Conservation (phyloP, 2,797 vertebrate species). For the Liasis olivaceus region DNA sequence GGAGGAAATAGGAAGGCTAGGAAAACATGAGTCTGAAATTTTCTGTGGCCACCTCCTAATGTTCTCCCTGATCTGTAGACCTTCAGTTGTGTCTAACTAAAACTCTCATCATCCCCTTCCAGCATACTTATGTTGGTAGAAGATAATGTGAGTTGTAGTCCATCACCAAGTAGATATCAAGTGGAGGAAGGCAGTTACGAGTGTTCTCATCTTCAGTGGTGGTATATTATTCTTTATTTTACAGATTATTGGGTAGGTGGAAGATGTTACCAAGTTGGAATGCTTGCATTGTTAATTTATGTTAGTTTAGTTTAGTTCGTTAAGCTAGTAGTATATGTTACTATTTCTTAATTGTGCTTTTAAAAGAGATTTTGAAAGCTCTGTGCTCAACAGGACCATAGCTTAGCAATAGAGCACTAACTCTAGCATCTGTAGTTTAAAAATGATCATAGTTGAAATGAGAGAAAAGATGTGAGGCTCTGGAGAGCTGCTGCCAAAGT, state of each 20-base stretch:
- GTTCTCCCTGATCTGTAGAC: too few species aligned
- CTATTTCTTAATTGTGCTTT: not conserved
- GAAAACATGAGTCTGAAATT: not conserved
- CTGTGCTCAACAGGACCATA: not conserved
- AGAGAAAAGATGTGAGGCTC: not conserved
- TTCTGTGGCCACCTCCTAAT: not conserved
- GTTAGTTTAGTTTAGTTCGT: not conserved
- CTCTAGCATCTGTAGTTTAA: not conserved
- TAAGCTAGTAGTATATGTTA: not conserved
- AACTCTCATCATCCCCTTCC: not conserved
- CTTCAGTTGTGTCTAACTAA: not conserved
- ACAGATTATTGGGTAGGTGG: not conserved
- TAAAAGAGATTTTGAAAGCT: not conserved
- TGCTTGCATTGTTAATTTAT: not conserved
- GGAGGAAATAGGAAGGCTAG: too few species aligned
- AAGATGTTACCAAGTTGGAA: not conserved
- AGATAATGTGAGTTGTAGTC: not conserved
- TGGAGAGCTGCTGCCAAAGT: not conserved
- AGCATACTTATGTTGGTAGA: not conserved
- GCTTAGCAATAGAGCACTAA: not conserved
- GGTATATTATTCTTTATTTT: not conserved
- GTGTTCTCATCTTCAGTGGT: not conserved
- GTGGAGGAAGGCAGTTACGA: not conserved
- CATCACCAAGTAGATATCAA: not conserved
- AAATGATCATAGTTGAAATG: not conserved